These are phyloP conservation scores for Corvus hawaiiensis DNA, from an alignment of 2,113 vertebrate genomes.

Conservation along the genomic window DNA sequence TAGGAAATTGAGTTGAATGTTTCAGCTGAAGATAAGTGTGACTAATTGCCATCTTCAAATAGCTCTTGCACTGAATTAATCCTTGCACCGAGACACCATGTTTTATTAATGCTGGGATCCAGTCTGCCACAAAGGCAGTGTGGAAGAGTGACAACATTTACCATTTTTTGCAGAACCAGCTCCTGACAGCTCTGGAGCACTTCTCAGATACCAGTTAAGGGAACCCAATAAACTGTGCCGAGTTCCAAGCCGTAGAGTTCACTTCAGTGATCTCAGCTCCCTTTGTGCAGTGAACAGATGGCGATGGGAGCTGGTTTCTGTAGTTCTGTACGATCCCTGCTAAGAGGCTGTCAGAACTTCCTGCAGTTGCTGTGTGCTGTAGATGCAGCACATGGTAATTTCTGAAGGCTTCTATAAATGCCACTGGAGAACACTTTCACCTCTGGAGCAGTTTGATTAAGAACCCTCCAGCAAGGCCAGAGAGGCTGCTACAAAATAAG, in stretches of 20 bases:
- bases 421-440: neutral
- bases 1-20: slow-evolving; percentile 14
- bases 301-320: neutral
- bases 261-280: neutral
- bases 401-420: neutral
- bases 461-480: neutral
- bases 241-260: neutral
- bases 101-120: slow-evolving; percentile 37
- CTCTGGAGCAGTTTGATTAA: neutral
- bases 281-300: neutral
- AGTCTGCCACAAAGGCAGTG: slow-evolving; percentile 3
- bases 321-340: neutral
- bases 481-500: neutral
- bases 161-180: neutral
- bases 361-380: neutral
- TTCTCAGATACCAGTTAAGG: neutral
- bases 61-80: slow-evolving; percentile 46
- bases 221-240: neutral
- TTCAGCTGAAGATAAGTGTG: slow-evolving; percentile 24
- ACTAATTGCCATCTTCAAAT: slow-evolving; percentile 51
- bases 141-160: neutral
- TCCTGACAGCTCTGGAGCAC: slow-evolving; percentile 1
- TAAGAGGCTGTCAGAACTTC: neutral
- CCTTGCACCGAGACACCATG: slow-evolving; percentile 33
- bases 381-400: neutral